phyloP scores from a whole-genome alignment of 2,113 vertebrate genomes.

The Dromas ardeola region DNA sequence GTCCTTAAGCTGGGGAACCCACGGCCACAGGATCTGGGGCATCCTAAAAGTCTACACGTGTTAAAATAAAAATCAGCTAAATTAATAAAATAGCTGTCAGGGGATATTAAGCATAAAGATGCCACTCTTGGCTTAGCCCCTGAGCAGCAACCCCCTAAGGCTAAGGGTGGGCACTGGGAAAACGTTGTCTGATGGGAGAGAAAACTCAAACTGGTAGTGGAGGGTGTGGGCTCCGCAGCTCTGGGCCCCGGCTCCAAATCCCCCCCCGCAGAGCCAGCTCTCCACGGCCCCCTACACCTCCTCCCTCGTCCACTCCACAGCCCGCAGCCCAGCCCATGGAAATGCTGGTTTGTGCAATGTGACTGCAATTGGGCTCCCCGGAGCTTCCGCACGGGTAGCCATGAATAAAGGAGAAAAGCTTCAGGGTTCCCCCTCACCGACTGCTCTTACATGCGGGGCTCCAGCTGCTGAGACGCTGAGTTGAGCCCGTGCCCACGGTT shows the following conservation, averaged over 20 bases:
- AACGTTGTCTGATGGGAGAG: background rate
- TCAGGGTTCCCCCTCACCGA: background rate
- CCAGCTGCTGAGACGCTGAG: background rate
- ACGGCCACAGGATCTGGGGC: background rate
- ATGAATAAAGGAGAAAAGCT: background rate
- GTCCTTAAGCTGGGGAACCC: background rate
- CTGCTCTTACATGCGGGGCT: background rate
- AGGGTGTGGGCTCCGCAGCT: background rate
- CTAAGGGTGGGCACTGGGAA: background rate
- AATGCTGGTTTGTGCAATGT: background rate
- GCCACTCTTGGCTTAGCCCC: background rate
- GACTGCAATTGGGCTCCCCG: background rate
- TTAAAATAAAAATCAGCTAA: background rate
- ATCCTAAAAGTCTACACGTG: background rate
- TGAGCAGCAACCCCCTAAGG: background rate
- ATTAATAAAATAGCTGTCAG: background rate
- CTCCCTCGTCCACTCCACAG: background rate
- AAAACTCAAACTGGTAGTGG: background rate
- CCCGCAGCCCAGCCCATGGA: no score
- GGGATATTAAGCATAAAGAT: background rate
- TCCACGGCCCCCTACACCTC: background rate
- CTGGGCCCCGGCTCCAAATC: background rate
- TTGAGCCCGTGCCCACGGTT: background rate
- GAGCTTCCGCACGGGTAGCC: background rate
- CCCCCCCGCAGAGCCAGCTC: background rate